Percentiles rank a stretch among this genome's conserved stretches.
phyloP scores from a whole-genome alignment of 2,797 vertebrate genomes.

The Alosa sapidissima region DNA sequence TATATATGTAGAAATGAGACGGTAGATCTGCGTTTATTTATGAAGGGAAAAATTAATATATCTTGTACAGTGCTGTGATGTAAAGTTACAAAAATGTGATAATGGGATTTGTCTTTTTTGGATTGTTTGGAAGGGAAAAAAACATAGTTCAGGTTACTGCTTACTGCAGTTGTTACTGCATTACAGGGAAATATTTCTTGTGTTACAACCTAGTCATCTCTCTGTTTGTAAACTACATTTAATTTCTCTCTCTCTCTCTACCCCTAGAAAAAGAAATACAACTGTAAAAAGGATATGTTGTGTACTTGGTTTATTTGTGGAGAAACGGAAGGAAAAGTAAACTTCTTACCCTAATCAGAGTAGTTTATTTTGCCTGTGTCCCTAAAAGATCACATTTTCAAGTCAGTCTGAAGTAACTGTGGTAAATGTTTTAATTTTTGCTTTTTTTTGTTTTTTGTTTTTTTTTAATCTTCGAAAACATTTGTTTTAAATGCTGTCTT shows the following conservation, averaged over 20 bases:
- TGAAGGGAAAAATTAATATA: slow-evolving; percentile 85
- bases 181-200: slow-evolving; percentile 60
- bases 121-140: slow-evolving; percentile 37
- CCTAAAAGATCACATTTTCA: slow-evolving; percentile 26
- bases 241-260: not conserved
- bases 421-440: slow-evolving; percentile 55
- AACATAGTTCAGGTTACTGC: slow-evolving; percentile 71
- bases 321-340: not conserved
- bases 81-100: slow-evolving; percentile 71
- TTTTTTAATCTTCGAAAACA: slow-evolving; percentile 36
- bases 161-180: slow-evolving; percentile 71
- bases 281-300: not conserved
- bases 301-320: not conserved
- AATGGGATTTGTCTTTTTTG: slow-evolving; percentile 44
- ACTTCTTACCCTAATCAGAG: not conserved
- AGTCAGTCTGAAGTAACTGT: slow-evolving; percentile 61
- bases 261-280: slow-evolving; percentile 4
- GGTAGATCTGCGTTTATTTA: slow-evolving; percentile 81
- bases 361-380: slow-evolving; percentile 30
- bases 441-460: slow-evolving; percentile 39
- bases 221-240: slow-evolving; percentile 40
- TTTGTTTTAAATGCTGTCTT: not conserved
- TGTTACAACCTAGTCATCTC: slow-evolving; percentile 68
- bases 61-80: slow-evolving; percentile 71
- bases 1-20: slow-evolving; percentile 66